These are phyloP conservation scores for Tapirus terrestris DNA, from an alignment of 2,113 vertebrate genomes.

Conservation along the genomic window DNA sequence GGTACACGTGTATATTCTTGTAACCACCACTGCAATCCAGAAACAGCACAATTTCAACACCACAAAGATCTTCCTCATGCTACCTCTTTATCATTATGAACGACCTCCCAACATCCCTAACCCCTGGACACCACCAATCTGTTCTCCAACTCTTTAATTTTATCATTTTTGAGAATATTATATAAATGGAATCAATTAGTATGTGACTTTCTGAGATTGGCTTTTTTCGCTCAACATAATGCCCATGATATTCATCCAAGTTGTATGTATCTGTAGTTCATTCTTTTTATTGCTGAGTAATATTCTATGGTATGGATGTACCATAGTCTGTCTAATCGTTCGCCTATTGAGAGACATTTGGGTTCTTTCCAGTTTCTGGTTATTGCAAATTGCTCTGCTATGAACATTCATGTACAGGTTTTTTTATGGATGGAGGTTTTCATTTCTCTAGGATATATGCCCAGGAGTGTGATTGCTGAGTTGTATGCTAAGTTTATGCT, in stretches of 20 bases:
- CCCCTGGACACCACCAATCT: neutral
- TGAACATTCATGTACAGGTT: neutral
- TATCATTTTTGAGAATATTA: slow-evolving; percentile 30
- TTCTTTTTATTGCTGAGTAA: neutral
- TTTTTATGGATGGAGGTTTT: neutral
- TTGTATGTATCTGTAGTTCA: neutral
- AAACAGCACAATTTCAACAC: neutral
- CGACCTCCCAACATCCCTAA: neutral
- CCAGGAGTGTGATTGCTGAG: neutral
- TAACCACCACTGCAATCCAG: neutral
- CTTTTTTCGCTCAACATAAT: neutral
- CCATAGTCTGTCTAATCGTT: neutral
- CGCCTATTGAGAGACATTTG: neutral
- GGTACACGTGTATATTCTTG: neutral
- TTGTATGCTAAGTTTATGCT: neutral
- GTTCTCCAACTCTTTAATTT: slow-evolving; percentile 13
- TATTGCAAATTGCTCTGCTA: slow-evolving; percentile 15
- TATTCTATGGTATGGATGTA: neutral
- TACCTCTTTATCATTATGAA: neutral
- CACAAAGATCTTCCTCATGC: neutral
- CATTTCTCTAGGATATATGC: neutral
- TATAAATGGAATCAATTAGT: neutral
- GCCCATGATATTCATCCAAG: neutral
- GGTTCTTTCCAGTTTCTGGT: neutral
- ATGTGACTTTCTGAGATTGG: neutral